phyloP scores from a whole-genome alignment of 2,888 invertebrate genomes.

The Phengaris arion region DNA sequence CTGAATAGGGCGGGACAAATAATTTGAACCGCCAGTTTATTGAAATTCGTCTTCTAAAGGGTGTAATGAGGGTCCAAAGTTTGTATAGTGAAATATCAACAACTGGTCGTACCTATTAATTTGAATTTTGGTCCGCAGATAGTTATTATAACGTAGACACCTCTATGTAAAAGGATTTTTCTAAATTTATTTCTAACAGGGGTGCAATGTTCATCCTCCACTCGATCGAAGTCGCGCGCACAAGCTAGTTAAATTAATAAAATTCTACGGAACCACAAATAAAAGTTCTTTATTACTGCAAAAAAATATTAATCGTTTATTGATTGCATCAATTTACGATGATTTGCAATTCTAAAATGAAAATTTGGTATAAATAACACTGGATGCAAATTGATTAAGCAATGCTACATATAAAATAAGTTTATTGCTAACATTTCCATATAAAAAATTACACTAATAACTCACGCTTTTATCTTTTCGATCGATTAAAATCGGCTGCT shows the following conservation, averaged over 20 bases:
- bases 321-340: slow-evolving; percentile 8
- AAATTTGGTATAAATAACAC: slow-evolving; percentile 17
- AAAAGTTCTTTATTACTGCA: background rate
- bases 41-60: too few relatives aligned
- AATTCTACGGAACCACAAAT: background rate
- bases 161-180: too few relatives aligned
- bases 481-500: slow-evolving; percentile 13
- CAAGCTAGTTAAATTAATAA: background rate
- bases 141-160: too few relatives aligned
- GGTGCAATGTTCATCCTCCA: too few relatives aligned
- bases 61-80: too few relatives aligned
- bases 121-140: too few relatives aligned
- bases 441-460: slow-evolving; percentile 19
- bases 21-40: too few relatives aligned
- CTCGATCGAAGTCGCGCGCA: too few relatives aligned
- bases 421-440: slow-evolving; percentile 21
- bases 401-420: slow-evolving; percentile 24
- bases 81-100: too few relatives aligned
- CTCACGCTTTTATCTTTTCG: slow-evolving; percentile 23
- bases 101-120: too few relatives aligned
- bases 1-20: too few relatives aligned
- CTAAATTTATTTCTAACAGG: too few relatives aligned
- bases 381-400: slow-evolving; percentile 20
- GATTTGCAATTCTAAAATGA: slow-evolving; percentile 20
- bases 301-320: slow-evolving; percentile 1